Conservation (phyloP, 2,113 vertebrate genomes). For the Delphinus delphis region DNA sequence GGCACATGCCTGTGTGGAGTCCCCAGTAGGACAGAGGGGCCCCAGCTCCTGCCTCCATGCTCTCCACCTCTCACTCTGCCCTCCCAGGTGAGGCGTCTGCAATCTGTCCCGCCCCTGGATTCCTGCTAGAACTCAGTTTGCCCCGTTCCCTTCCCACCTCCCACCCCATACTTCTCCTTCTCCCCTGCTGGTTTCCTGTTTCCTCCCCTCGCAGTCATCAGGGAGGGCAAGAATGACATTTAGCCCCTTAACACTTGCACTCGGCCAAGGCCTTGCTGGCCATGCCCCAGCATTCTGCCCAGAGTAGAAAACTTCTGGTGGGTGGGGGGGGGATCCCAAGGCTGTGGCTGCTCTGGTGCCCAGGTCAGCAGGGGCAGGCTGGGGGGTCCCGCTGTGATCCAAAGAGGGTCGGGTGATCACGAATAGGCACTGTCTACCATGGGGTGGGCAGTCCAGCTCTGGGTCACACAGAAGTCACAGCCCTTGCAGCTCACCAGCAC, state of each 20-base stretch:
- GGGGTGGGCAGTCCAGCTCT: not conserved
- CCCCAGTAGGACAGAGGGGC: not conserved
- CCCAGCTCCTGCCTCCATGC: not conserved
- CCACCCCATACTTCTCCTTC: not conserved
- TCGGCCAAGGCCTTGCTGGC: not conserved
- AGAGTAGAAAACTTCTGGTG: not conserved
- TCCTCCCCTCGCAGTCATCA: not conserved
- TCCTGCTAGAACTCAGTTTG: not conserved
- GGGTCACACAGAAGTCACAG: not conserved
- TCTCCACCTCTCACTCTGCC: not conserved
- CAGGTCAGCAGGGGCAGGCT: not conserved
- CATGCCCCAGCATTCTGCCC: not conserved
- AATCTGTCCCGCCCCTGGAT: not conserved
- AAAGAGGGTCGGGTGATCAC: not conserved
- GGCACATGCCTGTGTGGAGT: too few species aligned
- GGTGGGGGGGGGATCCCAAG: not conserved
- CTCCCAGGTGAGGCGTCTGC: not conserved
- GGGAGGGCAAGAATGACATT: not conserved
- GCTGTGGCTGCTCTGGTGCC: too few species aligned
- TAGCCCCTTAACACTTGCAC: not conserved
- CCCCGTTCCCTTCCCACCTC: not conserved
- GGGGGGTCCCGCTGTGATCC: not conserved
- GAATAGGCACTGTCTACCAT: not conserved
- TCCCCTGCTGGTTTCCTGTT: fast-evolving
- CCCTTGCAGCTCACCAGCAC: not conserved